Percentiles rank a stretch among this genome's conserved stretches.
phyloP scores from a whole-genome alignment of 2,888 invertebrate species.

The Entomobrya multifasciata region DNA sequence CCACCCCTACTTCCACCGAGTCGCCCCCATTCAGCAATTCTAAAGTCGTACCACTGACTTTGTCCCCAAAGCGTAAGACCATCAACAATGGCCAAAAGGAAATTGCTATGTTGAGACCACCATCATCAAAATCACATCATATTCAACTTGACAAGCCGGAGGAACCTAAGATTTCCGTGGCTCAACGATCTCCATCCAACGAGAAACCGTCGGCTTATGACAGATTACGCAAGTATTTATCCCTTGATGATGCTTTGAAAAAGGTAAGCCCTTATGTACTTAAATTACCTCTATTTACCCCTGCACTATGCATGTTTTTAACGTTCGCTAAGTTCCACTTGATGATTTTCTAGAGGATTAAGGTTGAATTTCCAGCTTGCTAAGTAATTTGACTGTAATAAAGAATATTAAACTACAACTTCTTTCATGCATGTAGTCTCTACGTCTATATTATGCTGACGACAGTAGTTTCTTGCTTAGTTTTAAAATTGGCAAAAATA shows the following conservation, averaged over 20 bases:
- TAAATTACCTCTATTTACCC: neutral
- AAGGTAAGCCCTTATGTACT: slow-evolving; percentile 73
- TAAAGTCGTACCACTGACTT: neutral
- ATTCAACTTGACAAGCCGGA: slow-evolving; percentile 54
- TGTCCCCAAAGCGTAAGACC: neutral
- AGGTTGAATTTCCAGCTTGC: too few species aligned
- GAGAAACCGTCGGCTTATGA: slow-evolving; percentile 79
- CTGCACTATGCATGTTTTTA: neutral
- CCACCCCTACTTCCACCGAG: slow-evolving; percentile 8
- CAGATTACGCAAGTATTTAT: slow-evolving; percentile 77
- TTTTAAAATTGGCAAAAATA: neutral
- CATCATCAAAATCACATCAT: slow-evolving; percentile 64
- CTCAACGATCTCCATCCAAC: slow-evolving; percentile 73
- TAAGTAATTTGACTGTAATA: too few species aligned
- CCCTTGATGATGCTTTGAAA: slow-evolving; percentile 79
- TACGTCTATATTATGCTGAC: neutral
- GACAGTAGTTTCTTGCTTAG: too few species aligned
- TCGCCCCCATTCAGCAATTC: slow-evolving; percentile 26
- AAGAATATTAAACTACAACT: too few species aligned
- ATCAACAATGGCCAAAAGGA: slow-evolving; percentile 76
- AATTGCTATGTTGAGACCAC: slow-evolving; percentile 77
- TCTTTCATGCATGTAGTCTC: too few species aligned
- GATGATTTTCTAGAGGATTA: slow-evolving; percentile 9
- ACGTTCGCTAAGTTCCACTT: too few species aligned
- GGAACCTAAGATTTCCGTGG: slow-evolving; percentile 73